These are phyloP conservation scores for Luidia sarsii DNA, from an alignment of 53 echinoderm and acorn worm species.

Conservation along the genomic window DNA sequence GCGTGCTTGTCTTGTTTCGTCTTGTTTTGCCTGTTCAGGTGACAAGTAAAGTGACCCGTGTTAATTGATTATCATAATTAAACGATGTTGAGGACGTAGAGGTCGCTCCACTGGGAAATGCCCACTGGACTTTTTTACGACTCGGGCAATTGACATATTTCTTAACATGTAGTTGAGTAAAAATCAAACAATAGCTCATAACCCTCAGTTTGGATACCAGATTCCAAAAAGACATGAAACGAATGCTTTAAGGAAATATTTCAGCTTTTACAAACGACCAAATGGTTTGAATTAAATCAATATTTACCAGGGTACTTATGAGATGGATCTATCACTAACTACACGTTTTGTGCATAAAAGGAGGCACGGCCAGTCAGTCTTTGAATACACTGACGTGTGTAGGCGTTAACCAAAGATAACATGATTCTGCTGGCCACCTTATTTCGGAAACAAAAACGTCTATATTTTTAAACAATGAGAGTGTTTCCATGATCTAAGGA, in stretches of 20 bases:
- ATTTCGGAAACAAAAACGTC: neutral
- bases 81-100: neutral
- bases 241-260: no score
- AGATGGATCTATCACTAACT: slow-evolving; percentile 24
- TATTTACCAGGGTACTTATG: no score
- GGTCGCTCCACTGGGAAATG: neutral
- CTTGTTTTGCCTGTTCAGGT: no score
- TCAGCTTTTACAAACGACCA: no score
- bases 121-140: neutral
- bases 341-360: slow-evolving; percentile 44
- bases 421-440: neutral
- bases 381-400: slow-evolving; percentile 39
- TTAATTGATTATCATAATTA: no score
- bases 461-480: neutral
- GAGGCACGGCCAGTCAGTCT: no score
- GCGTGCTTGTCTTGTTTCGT: no score
- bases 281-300: no score
- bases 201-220: no score
- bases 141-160: neutral
- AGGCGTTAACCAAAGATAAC: slow-evolving; percentile 37
- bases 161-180: slow-evolving; percentile 24
- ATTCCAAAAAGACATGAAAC: no score
- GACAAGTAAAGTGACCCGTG: no score
- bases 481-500: slow-evolving; percentile 21
- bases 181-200: no score